Base-by-base conservation (phyloP, 2,797 vertebrate species). In the Gymnothorax reevesii region DNA sequence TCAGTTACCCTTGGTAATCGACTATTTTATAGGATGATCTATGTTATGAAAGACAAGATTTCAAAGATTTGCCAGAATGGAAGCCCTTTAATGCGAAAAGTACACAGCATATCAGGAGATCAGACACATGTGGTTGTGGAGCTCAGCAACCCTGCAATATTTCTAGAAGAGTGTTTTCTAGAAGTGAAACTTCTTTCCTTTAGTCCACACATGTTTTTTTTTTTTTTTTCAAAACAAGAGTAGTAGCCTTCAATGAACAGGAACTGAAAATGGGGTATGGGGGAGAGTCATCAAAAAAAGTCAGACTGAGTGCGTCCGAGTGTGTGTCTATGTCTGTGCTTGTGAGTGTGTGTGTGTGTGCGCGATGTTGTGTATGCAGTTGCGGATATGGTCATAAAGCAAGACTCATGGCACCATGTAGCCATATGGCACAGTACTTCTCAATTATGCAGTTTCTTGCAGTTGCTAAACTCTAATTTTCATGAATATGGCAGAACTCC, bases 161-260 rank as follows among this genome's bases (percentile, higher is more conserved):
- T 80, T 80, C 52, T 80, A 52, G 77, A 80, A 54, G 77, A 55
- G 13, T 52, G 15, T 52, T 80, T 80, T 55, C 20, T 80, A 52
- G 82, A 83, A 83, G 82, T 83, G 82, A 83, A 83, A 83, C 82
- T 82, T 57, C 13, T 33, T 27, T 25, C 10, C 6, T 55, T 54
- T 22, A 22, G 52, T 57, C 52, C 55, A 64, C 17, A 17, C 15
- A 12, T 27, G 1, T 7, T 7, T 27, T 8, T 27, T 42, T 15
- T 75, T 75, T 25, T 71, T 22, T 25, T 22, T 71, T 71, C 42
- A n/a, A 57, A 57, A 82, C 8, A 57, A 83, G 7, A 82, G 3
- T 82, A 2, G 12, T 54, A 17, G 42, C 75, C 49, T 49, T 25
- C 1, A 80, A 12, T 59, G 25, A 83, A 83, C 55, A 57, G 82